A percentile compares a stretch with the other conserved stretches of the same genome.
Conservation (phyloP, 2,113 vertebrate genomes). For the Lophura nycthemera region DNA sequence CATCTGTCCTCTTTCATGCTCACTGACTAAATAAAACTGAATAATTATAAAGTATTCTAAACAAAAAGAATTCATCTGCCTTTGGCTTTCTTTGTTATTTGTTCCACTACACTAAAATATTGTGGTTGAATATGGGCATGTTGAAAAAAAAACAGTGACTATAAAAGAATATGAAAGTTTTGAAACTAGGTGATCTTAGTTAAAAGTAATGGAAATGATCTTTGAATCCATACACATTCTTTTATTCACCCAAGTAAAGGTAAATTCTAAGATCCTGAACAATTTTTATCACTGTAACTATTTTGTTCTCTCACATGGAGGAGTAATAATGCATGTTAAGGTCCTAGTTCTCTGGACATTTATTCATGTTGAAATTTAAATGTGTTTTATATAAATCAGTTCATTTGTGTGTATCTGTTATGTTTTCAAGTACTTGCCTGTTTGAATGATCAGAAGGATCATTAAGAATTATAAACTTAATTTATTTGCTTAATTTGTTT, state of each 20-base stretch:
- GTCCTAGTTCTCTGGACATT: neutral
- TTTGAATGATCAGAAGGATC: constrained; percentile 2
- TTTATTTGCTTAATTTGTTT: constrained; percentile 61
- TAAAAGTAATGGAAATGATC: constrained; percentile 61
- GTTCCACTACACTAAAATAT: constrained; percentile 73
- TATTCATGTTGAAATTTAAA: neutral
- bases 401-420: neutral
- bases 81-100: constrained; percentile 74
- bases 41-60: constrained; percentile 72
- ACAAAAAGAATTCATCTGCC: constrained; percentile 62
- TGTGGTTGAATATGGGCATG: constrained; percentile 69
- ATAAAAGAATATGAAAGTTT: constrained; percentile 77
- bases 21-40: constrained; percentile 75
- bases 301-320: constrained; percentile 38
- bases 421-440: neutral
- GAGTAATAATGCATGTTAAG: constrained; percentile 26
- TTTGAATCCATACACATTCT: constrained; percentile 28
- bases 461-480: constrained; percentile 40
- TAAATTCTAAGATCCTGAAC: constrained; percentile 49
- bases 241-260: neutral
- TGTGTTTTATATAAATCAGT: neutral
- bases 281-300: constrained; percentile 22
- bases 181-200: constrained; percentile 68
- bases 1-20: constrained; percentile 76
- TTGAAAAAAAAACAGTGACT: constrained; percentile 49